Percentiles rank a stretch among this genome's conserved stretches.
Conservation (phyloP, 1,140 invertebrate genomes). For the Periplaneta americana region DNA sequence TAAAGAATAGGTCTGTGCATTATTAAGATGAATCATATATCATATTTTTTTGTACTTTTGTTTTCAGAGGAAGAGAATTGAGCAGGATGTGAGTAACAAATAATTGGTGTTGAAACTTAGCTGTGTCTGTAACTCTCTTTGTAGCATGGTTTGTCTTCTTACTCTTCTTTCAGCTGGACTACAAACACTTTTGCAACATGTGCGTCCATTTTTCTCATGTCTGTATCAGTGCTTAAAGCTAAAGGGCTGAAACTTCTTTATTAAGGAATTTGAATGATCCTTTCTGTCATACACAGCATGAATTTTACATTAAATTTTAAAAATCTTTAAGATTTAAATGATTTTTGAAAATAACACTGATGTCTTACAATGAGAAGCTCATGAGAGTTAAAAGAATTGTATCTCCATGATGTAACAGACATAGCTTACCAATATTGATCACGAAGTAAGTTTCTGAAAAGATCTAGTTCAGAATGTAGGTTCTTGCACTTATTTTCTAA, state of each 20-base stretch:
- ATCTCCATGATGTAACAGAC: no score
- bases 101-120: not conserved
- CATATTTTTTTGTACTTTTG: slow-evolving; percentile 9
- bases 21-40: not conserved
- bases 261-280: no score
- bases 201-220: not conserved
- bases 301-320: no score
- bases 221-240: not conserved
- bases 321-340: no score
- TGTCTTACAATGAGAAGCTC: no score
- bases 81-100: slow-evolving; percentile 42
- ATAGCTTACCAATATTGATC: no score
- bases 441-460: no score
- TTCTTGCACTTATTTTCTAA: no score
- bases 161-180: not conserved
- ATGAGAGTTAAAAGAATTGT: no score
- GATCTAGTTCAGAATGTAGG: no score
- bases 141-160: not conserved
- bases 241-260: not conserved
- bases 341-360: no score
- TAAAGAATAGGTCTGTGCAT: not conserved
- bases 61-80: slow-evolving; percentile 39
- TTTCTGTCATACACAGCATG: no score
- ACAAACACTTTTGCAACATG: not conserved
- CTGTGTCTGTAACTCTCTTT: not conserved